Percentiles rank a stretch among this genome's conserved stretches.
Conservation (phyloP, 2,113 vertebrate species). For the Hystrix cristata region DNA sequence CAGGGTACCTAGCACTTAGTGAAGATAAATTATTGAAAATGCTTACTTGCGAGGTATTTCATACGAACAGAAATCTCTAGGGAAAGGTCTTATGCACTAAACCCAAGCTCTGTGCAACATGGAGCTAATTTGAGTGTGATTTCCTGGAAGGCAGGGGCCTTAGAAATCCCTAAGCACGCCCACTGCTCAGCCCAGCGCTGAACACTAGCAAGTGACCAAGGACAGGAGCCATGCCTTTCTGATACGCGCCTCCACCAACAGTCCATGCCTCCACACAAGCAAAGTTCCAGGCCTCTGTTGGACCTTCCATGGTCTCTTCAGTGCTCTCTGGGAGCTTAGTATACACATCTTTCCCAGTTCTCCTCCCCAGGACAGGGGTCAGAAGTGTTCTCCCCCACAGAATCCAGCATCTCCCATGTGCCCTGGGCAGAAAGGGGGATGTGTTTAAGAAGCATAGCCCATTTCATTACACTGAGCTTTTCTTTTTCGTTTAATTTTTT, state of each 20-base stretch:
- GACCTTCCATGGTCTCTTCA: neutral
- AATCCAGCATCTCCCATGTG: neutral
- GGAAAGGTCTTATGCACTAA: neutral
- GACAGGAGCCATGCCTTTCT: neutral
- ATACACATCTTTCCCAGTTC: neutral
- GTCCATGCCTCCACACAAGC: neutral
- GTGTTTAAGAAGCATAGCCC: neutral
- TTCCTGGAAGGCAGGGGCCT: neutral
- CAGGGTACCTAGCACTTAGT: neutral
- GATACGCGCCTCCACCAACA: neutral
- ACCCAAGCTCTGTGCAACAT: neutral
- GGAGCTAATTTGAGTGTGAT: neutral
- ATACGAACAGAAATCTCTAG: neutral
- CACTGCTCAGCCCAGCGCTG: neutral
- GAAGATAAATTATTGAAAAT: neutral
- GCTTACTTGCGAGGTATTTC: neutral
- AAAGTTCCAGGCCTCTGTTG: neutral
- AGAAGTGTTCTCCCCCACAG: neutral
- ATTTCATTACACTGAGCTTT: neutral
- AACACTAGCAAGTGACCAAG: neutral
- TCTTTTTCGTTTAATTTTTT: neutral
- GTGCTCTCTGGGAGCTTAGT: rapidly evolving
- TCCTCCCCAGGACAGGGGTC: neutral
- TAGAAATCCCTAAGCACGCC: neutral
- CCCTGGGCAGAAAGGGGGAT: neutral